Percentiles rank a stretch among this genome's conserved stretches.
Evolutionary conservation across 2,113 vertebrate species (phyloP).

Genomic region (Urocitellus parryii): DNA sequence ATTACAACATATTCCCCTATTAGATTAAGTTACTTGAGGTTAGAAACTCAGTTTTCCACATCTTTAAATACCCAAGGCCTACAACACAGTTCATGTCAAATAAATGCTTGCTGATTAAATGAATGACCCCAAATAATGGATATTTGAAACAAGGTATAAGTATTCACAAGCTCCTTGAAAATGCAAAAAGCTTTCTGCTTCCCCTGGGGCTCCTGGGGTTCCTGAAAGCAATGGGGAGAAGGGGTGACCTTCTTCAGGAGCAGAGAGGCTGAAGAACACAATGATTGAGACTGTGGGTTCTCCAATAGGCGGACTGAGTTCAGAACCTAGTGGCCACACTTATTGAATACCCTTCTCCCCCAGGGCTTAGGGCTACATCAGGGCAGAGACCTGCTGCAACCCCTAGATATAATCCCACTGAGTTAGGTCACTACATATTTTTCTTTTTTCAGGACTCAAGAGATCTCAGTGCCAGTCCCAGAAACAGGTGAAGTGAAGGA

Average conservation of each 20-base stretch:
- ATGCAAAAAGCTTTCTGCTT: background rate
- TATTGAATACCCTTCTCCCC: background rate
- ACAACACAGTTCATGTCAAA: background rate
- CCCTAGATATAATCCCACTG: background rate
- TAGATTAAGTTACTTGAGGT: background rate
- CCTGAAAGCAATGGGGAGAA: background rate
- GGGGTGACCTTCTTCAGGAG: background rate
- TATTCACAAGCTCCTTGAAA: background rate
- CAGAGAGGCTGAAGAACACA: background rate
- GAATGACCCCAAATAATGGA: background rate
- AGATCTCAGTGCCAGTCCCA: too few relatives aligned
- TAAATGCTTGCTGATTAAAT: background rate
- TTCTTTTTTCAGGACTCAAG: background rate
- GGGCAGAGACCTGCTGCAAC: background rate
- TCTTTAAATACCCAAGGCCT: conserved; percentile 35
- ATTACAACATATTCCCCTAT: background rate
- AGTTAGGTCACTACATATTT: background rate
- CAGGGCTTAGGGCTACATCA: background rate
- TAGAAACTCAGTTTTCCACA: background rate
- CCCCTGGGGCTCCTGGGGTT: background rate
- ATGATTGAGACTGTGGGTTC: background rate
- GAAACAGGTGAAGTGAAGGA: background rate
- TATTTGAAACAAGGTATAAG: background rate
- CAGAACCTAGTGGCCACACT: background rate
- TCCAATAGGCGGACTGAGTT: background rate